phyloP scores from a whole-genome alignment of 2,113 vertebrate genomes.

The Progne subis region DNA sequence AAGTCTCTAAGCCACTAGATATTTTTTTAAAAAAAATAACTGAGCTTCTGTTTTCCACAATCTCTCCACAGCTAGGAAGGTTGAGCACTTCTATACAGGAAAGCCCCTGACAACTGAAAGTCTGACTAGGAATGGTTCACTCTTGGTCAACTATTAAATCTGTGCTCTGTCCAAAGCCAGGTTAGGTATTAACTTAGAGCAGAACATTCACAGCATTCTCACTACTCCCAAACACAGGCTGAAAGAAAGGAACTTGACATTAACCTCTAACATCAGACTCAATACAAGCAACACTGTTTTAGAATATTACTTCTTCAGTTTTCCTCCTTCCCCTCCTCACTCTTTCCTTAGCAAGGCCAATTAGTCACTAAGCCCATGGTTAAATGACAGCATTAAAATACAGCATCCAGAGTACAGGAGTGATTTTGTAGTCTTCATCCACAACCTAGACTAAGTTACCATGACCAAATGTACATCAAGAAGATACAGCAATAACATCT shows the following conservation, averaged over 20 bases:
- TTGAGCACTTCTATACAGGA: neutral
- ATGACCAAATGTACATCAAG: neutral
- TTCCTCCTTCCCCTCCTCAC: neutral
- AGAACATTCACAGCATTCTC: neutral
- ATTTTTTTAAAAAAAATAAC: neutral
- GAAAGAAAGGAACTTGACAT: neutral
- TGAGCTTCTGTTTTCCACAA: neutral
- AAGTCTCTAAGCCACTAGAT: neutral
- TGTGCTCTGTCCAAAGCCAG: neutral
- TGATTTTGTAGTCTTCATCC: neutral
- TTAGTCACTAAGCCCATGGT: neutral
- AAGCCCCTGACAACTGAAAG: neutral
- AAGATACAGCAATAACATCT: neutral
- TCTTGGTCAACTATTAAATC: neutral
- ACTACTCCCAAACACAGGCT: neutral
- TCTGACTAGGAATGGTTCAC: neutral
- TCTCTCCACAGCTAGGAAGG: neutral
- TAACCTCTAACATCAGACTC: neutral
- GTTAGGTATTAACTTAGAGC: neutral
- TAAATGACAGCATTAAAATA: neutral
- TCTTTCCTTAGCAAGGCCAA: neutral
- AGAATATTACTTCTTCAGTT: neutral
- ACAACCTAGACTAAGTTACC: neutral
- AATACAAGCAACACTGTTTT: neutral
- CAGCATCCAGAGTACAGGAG: rapidly evolving